Evolutionary conservation across 2,797 vertebrate genomes (phyloP).

Genomic region (Pagetopsis macropterus): DNA sequence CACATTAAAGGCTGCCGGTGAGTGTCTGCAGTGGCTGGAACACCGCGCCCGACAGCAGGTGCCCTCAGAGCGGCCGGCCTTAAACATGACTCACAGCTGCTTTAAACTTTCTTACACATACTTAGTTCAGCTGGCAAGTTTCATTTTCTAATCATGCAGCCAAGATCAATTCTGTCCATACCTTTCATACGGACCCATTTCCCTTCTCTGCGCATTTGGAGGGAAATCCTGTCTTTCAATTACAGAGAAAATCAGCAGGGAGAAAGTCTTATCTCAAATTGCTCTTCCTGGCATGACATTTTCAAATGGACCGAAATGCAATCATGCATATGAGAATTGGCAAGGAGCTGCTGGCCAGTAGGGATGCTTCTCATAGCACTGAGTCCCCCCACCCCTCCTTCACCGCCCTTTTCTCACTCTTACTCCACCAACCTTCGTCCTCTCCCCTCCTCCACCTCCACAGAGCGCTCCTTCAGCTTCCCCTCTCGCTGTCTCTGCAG

Average conservation of each 20-base stretch:
- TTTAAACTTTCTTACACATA: conserved; percentile 36
- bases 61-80: conserved; percentile 59
- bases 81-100: conserved; percentile 5
- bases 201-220: not conserved
- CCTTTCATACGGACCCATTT: not conserved
- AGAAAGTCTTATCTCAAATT: not conserved
- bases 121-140: conserved; percentile 6
- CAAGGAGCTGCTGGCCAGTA: conserved; percentile 24
- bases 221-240: conserved; percentile 15
- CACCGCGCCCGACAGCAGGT: conserved; percentile 64
- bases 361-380: conserved; percentile 23
- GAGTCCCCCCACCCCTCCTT: conserved; percentile 3
- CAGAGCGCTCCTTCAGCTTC: conserved; percentile 23
- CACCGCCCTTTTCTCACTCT: conserved; percentile 31
- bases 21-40: conserved; percentile 66
- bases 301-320: conserved; percentile 6
- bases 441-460: conserved; percentile 27
- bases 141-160: conserved; percentile 3
- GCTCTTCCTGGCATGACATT: conserved; percentile 5
- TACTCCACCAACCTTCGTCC: conserved; percentile 45
- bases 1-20: conserved; percentile 69
- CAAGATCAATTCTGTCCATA: conserved; percentile 10
- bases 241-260: conserved; percentile 4
- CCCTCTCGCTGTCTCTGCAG: conserved; percentile 48
- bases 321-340: not conserved